Percentiles rank a stretch among this genome's conserved stretches.
phyloP scores from a whole-genome alignment of 2,888 invertebrate species.

The Polydesmus complanatus region DNA sequence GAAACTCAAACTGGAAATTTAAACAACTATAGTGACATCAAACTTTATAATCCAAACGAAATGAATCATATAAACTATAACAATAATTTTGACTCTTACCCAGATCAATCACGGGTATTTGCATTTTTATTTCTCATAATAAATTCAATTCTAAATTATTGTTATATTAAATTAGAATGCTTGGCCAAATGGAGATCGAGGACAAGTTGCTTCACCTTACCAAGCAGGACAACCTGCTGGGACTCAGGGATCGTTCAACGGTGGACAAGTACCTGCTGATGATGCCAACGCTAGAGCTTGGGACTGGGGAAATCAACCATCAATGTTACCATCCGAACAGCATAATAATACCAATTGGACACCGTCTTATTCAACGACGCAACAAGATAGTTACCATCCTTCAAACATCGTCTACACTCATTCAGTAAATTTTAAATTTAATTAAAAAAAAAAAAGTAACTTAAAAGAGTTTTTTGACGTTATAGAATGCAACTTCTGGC shows the following conservation, averaged over 20 bases:
- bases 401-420: neutral
- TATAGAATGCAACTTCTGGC: neutral
- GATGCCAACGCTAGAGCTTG: neutral
- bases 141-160: neutral
- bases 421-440: too few relatives aligned
- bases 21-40: slow-evolving; percentile 8
- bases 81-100: neutral
- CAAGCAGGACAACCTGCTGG: neutral
- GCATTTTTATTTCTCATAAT: neutral
- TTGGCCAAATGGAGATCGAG: neutral
- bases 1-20: neutral
- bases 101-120: neutral
- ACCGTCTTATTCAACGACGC: neutral
- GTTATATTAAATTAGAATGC: neutral
- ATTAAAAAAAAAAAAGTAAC: too few relatives aligned
- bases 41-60: slow-evolving; percentile 14
- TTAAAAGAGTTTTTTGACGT: too few relatives aligned
- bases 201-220: neutral
- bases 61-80: neutral
- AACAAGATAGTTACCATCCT: neutral
- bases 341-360: neutral
- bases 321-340: neutral
- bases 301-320: neutral
- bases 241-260: neutral
- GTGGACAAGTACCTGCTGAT: neutral